Evolutionary conservation across 2,888 invertebrate species (phyloP), one percentile per base, ranked within the genome.

Genomic region (Desoria tigrina): DNA sequence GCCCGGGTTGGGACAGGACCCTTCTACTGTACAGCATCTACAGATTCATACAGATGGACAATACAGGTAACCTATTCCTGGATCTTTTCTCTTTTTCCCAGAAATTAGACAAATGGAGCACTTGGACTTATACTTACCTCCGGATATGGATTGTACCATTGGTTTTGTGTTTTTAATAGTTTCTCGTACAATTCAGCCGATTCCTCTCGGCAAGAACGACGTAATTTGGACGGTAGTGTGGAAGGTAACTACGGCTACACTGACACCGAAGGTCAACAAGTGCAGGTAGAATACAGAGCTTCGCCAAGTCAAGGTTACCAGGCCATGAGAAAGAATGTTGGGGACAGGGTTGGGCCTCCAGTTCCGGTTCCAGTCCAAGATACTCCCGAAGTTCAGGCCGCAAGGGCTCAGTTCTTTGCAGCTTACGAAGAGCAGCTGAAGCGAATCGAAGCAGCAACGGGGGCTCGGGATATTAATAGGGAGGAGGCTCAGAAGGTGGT

Each of bases 171-270:
- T n/a, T n/a, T n/a, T n/a, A n/a, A n/a, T 59, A 73, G 73, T 51
- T 73, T 71, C 45, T 66, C 66, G 16, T 73, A 73, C 62, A 61
- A 63, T 4, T 66, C 69, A 6, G 61, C 61, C 16, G 63, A 69
- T 42, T 61, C 73, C 0, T 56, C 88, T 2, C 87, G 89, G 78
- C 85, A 87, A 50, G 90, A 90, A 80, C 85, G 86, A 78, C 86
- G 88, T 61, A 84, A 85, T 66, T 82, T 84, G 1, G 83, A 85
- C 56, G 89, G 90, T 21, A 84, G 86, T 62, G 85, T 90, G 21
- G 81, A 83, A 26, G 90, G 90, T n/a, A 84, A 87, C 9, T 90
- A 89, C 79, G 85, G 86, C 68, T 90, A 87, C 80, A 84, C 85
- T 51, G 84, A 84, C 73, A 85, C 85, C 1, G 78, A 80, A 67